phyloP scores from a whole-genome alignment of 30 jellyfish, hydroid and myxozoan genomes.

The Aurelia aurita region DNA sequence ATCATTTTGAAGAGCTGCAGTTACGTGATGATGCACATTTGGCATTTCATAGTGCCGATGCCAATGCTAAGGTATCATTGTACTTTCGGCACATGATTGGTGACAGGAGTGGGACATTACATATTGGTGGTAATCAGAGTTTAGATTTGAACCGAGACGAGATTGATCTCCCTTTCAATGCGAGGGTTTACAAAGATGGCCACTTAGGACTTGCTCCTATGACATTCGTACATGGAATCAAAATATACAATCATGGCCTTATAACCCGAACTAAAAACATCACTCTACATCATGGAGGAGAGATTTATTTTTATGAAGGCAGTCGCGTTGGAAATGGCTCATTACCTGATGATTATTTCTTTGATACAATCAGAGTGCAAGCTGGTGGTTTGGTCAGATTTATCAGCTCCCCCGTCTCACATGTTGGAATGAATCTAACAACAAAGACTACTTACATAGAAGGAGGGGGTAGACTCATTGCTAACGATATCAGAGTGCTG shows the following conservation, averaged over 20 bases:
- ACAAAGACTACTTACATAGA: slow-evolving; percentile 55
- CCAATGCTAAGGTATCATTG: slow-evolving; percentile 22
- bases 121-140: slow-evolving; percentile 56
- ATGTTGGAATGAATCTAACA: slow-evolving; percentile 62
- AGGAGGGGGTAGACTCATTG: slow-evolving; percentile 71
- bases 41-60: slow-evolving; percentile 28
- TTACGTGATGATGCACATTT: slow-evolving; percentile 51
- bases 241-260: slow-evolving; percentile 52
- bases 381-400: slow-evolving; percentile 69
- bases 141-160: slow-evolving; percentile 60
- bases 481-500: slow-evolving; percentile 49
- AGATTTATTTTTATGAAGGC: slow-evolving; percentile 50
- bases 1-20: slow-evolving; percentile 75
- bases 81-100: slow-evolving; percentile 72
- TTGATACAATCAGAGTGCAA: slow-evolving; percentile 52
- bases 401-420: slow-evolving; percentile 63
- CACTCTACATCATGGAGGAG: slow-evolving; percentile 73
- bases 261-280: slow-evolving; percentile 40
- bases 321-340: slow-evolving; percentile 57
- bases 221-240: slow-evolving; percentile 72
- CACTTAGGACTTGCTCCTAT: slow-evolving; percentile 65
- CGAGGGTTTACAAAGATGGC: slow-evolving; percentile 42
- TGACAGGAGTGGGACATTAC: slow-evolving; percentile 57
- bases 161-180: slow-evolving; percentile 67
- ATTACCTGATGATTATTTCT: slow-evolving; percentile 31